phyloP scores from a whole-genome alignment of 1,140 invertebrate genomes.

The Dendrolimus punctatus region DNA sequence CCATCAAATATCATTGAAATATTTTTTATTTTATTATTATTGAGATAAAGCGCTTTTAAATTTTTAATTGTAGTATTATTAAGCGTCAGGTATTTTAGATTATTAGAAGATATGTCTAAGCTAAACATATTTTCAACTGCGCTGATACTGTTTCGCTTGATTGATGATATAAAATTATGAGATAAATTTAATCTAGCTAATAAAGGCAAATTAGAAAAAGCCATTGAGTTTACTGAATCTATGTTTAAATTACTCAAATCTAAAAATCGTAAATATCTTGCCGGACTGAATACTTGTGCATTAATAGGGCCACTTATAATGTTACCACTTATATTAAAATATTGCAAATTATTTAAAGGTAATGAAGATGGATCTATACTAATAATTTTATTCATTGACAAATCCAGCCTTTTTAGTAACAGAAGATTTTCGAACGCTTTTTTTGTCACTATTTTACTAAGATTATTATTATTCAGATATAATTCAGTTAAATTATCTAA shows the following conservation, averaged over 20 bases:
- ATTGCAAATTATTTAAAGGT: conserved; percentile 41
- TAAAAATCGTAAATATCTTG: conserved; percentile 36
- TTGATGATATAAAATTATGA: conserved; percentile 35
- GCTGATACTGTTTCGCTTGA: conserved; percentile 37
- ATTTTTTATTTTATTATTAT: conserved; percentile 35
- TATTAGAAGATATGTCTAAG: conserved; percentile 47
- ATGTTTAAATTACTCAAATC: conserved; percentile 44
- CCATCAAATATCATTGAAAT: conserved; percentile 24
- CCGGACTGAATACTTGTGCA: conserved; percentile 36
- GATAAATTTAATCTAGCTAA: conserved; percentile 46
- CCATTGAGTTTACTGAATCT: conserved; percentile 32
- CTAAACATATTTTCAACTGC: conserved; percentile 39
- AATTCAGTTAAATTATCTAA: conserved; percentile 35
- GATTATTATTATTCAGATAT: conserved; percentile 37
- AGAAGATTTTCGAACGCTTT: conserved; percentile 30
- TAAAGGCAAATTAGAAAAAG: conserved; percentile 38
- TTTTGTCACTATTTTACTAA: conserved; percentile 17
- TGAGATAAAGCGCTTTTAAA: conserved; percentile 40
- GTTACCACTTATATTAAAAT: conserved; percentile 42
- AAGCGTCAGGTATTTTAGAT: conserved; percentile 24
- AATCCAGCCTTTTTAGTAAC: conserved; percentile 32
- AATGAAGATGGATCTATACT: conserved; percentile 32
- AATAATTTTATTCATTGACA: conserved; percentile 40
- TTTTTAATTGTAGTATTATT: conserved; percentile 20
- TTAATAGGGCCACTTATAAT: conserved; percentile 26